A percentile compares a stretch with the other conserved stretches of the same genome.
Evolutionary conservation across 2,113 vertebrate genomes (phyloP).

Genomic region (Zosterops pallidus): DNA sequence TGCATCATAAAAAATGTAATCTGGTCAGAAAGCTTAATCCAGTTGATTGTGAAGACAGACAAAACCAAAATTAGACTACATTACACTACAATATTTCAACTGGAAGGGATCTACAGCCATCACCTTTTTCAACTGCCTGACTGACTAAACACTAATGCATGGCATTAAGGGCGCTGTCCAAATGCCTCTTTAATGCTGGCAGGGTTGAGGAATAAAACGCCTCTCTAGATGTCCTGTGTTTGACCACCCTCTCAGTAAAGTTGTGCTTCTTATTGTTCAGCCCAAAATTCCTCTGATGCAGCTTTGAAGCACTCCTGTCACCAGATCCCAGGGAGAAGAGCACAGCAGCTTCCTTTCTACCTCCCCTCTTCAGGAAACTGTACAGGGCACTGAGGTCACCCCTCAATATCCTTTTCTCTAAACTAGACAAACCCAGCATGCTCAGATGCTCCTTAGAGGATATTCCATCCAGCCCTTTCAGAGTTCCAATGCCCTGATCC

Average conservation of each 20-base stretch:
- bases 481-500: neutral
- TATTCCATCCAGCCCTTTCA: neutral
- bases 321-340: neutral
- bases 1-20: neutral
- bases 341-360: neutral
- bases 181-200: neutral
- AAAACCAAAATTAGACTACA: neutral
- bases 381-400: neutral
- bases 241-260: neutral
- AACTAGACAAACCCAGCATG: neutral
- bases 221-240: neutral
- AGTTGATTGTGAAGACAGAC: neutral
- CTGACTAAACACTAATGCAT: neutral
- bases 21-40: neutral
- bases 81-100: neutral
- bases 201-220: accelerated
- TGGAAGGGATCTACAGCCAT: neutral
- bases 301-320: neutral
- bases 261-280: neutral
- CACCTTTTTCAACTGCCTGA: neutral
- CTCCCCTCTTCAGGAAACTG: neutral
- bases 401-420: neutral
- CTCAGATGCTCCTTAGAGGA: neutral
- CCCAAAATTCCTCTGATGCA: neutral
- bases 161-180: neutral